Evolutionary conservation across 1,140 invertebrate genomes (phyloP), one percentile per base, ranked within the genome.

Genomic region (Drosophila azteca): DNA sequence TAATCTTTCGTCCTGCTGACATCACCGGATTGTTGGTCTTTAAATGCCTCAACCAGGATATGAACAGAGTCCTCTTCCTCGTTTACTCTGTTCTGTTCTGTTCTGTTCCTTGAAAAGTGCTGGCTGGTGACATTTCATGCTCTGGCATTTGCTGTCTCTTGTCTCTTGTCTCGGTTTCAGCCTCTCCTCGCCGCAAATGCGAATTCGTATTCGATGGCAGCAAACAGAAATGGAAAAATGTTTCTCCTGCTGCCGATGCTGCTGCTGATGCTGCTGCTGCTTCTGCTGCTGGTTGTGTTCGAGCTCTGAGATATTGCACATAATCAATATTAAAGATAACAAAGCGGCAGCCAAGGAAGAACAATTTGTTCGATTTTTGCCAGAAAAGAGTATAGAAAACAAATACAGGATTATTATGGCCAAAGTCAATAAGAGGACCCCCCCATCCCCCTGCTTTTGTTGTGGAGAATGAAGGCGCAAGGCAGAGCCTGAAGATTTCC

Each of bases 271-370:
- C 39, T 53, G 29, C 20, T 53, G 15, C 41, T 57, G 41, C 17
- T 26, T 0, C 17, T 20, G 17, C 29, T 20, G 51, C 15, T 53
- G 29, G 29, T 53, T 8, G 22, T 13, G 11, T 29, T 39, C 11
- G 35, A 39, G 11, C 35, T 45, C 58, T 57, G 58, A 73, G 58
- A 77, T 77, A 77, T 73, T 68, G 69, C 63, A 77, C 49, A 63
- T 61, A 75, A 75, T 75, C 72, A 75, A 75, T 71, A 75, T 75
- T 75, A 61, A 65, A 75, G 61, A 72, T 52, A 77, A 70, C 54
- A 77, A 59, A 77, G 35, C 35, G 11, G 35, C 0, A 55, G 69
- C 65, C 55, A 69, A 58, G 11, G 41, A 61, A 61, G 35, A 69
- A 50, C 35, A 74, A 64, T 50, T 64, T 68, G 57, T 58, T 59